Conservation (phyloP, 2,888 invertebrate genomes). For the Pemphredon lugubris region DNA sequence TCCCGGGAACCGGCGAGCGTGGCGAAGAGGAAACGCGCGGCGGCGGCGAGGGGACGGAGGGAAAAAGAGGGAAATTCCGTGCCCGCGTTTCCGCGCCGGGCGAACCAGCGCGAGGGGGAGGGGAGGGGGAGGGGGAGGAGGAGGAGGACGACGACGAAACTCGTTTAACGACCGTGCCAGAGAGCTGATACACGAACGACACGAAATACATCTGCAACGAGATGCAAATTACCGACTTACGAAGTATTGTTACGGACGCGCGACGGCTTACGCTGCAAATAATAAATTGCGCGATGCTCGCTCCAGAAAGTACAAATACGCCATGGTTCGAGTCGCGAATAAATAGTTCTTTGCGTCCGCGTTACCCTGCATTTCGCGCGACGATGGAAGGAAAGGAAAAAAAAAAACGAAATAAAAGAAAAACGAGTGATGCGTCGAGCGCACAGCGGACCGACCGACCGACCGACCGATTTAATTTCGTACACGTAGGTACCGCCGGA, state of each 20-base stretch:
- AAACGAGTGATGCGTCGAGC: too few relatives aligned
- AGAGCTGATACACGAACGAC: slow-evolving; percentile 64
- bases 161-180: slow-evolving; percentile 63
- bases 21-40: background rate
- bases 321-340: slow-evolving; percentile 36
- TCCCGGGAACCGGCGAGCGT: slow-evolving; percentile 27
- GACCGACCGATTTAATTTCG: too few relatives aligned
- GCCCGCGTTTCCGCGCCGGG: too few relatives aligned
- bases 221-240: slow-evolving; percentile 67
- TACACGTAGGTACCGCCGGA: too few relatives aligned
- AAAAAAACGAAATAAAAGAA: too few relatives aligned
- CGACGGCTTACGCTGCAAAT: slow-evolving; percentile 59
- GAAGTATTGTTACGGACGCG: slow-evolving; percentile 65
- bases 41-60: background rate
- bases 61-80: background rate
- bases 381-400: slow-evolving; percentile 9
- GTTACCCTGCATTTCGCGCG: background rate
- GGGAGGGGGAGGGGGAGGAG: slow-evolving; percentile 9
- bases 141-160: slow-evolving; percentile 42
- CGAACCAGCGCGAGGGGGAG: background rate
- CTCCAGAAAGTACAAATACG: background rate
- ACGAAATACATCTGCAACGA: slow-evolving; percentile 66
- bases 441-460: too few relatives aligned
- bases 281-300: slow-evolving; percentile 48
- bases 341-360: slow-evolving; percentile 43